Evolutionary conservation across 2,888 invertebrate genomes (phyloP).

Genomic region (Diloba caeruleocephala): DNA sequence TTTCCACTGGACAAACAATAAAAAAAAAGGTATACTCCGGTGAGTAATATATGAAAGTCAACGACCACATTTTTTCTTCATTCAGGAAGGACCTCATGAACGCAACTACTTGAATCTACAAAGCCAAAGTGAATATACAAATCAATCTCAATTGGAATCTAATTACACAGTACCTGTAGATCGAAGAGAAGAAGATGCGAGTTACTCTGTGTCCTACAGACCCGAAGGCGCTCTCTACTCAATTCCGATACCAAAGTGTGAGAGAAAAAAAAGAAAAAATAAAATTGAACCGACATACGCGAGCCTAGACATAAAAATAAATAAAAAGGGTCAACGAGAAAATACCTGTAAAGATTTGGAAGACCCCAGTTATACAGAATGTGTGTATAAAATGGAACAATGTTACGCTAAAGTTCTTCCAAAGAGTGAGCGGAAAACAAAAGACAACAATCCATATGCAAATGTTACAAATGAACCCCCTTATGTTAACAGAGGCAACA

Average conservation of each 20-base stretch:
- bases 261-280: slow-evolving; percentile 5
- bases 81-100: slow-evolving; percentile 7
- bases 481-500: slow-evolving; percentile 3
- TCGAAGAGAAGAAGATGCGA: slow-evolving; percentile 16
- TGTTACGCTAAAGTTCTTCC: slow-evolving; percentile 1
- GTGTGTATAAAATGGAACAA: slow-evolving; percentile 10
- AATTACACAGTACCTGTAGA: slow-evolving; percentile 26
- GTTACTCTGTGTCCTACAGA: slow-evolving; percentile 25
- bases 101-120: slow-evolving; percentile 13
- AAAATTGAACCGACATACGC: slow-evolving; percentile 15
- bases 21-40: too few species aligned
- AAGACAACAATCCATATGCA: not conserved
- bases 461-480: slow-evolving; percentile 11
- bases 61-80: not conserved
- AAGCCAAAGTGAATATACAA: slow-evolving; percentile 8
- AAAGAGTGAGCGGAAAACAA: not conserved
- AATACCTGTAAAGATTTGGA: slow-evolving; percentile 23
- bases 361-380: slow-evolving; percentile 32
- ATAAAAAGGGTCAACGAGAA: not conserved
- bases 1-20: too few species aligned
- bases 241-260: slow-evolving; percentile 13
- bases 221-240: slow-evolving; percentile 11
- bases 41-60: too few species aligned
- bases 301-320: not conserved
- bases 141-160: slow-evolving; percentile 26